Conservation (phyloP, 2,113 vertebrate genomes). For the Zingel zingel region DNA sequence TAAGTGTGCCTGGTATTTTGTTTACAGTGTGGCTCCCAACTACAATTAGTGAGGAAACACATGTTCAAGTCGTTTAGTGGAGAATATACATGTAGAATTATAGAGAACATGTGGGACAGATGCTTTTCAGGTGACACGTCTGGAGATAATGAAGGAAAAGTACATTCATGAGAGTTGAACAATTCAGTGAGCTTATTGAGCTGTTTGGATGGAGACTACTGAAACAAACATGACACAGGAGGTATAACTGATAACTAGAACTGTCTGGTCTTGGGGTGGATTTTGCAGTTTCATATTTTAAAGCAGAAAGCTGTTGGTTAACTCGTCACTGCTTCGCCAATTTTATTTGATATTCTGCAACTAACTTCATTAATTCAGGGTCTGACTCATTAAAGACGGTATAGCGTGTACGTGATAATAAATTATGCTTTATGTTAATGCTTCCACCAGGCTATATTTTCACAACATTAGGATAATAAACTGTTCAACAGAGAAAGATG, state of each 20-base stretch:
- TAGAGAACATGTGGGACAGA: background rate
- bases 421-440: background rate
- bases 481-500: background rate
- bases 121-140: background rate
- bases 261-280: background rate
- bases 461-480: background rate
- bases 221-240: slow-evolving; percentile 1
- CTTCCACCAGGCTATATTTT: background rate
- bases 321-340: background rate
- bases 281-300: background rate
- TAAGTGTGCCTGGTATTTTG: background rate
- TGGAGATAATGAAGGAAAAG: background rate
- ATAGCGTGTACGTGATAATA: background rate
- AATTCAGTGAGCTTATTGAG: slow-evolving; percentile 19
- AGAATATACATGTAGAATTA: too few species aligned
- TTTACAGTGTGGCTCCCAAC: background rate
- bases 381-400: background rate
- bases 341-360: background rate
- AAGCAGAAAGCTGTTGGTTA: background rate
- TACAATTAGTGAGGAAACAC: slow-evolving; percentile 6
- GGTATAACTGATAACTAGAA: background rate
- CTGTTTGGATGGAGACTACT: slow-evolving; percentile 33
- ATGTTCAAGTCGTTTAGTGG: background rate
- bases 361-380: background rate
- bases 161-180: slow-evolving; percentile 22